Evolutionary conservation across 2,888 invertebrate species (phyloP), one percentile per base, ranked within the genome.

Genomic region (Gibbula magus): DNA sequence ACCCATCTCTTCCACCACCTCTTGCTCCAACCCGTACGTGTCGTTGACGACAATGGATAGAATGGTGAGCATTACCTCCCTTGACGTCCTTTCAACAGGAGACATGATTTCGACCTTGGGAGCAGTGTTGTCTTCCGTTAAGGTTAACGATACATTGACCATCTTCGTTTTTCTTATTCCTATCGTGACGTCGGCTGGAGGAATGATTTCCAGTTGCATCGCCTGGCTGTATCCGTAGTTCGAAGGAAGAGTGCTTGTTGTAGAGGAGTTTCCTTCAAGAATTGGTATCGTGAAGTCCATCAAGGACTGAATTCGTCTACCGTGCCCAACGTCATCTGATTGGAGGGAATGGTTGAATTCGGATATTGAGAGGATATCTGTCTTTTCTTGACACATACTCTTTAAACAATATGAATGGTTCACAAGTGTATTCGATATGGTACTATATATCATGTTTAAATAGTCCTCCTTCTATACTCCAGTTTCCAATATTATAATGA

Each of bases 31-130:
- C 18, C 78, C 78, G 8, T 70, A 52, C 3, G 78, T 52, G 29
- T 25, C 78, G n/a, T 67, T 67, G 7, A 53, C 70, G 20, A 10
- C 18, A n/a, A 78, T 67, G 0, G 29, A 5, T 13, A 51, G 16
- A 1, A 61, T 45, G 16, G 78, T 66, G 35, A 78, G 35, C 35
- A 70, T 67, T 13, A 52, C 67, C 51, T 78, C 78, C 51, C 45
- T 67, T n/a, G 78, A 78, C 22, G 66, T 18, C 29, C 32, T 51
- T 29, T 78, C 78, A 35, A 32, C 70, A 3, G 70, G 70, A 22
- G 78, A 70, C 22, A 67, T 70, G 22, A 67, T 66, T 22, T 67
- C 70, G 10, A 78, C 70, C 32, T 51, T 67, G 3, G 78, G 78
- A 29, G 67, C 70, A 7, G 52, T 32, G 29, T 45, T n/a, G 10